Evolutionary conservation across 2,797 vertebrate species (phyloP).

Genomic region (Poecilia wingei): DNA sequence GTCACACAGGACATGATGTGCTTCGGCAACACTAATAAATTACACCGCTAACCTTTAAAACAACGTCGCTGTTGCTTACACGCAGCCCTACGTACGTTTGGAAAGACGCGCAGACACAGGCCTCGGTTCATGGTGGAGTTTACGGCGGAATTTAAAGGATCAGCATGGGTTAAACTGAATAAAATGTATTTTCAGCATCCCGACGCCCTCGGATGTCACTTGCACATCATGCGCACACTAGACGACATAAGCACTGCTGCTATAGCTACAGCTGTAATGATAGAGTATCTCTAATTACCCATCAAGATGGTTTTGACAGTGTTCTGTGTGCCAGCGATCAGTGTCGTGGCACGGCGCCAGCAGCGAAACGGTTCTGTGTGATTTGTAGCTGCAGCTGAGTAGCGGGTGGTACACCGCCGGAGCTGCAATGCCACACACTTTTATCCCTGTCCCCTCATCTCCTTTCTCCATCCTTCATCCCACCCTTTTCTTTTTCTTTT

Average conservation of each 20-base stretch:
- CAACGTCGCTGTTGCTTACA: conserved; percentile 55
- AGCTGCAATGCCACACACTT: conserved; percentile 57
- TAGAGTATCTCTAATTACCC: conserved; percentile 76
- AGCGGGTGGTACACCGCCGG: conserved; percentile 46
- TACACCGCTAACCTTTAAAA: conserved; percentile 54
- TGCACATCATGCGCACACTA: conserved; percentile 15
- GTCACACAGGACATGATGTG: conserved; percentile 67
- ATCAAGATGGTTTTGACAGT: conserved; percentile 77
- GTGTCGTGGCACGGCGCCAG: conserved; percentile 62
- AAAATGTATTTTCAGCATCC: conserved; percentile 32
- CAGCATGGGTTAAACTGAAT: conserved; percentile 36
- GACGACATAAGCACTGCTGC: conserved; percentile 24
- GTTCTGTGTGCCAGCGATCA: conserved; percentile 73
- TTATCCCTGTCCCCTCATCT: conserved; percentile 20
- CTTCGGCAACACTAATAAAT: conserved; percentile 59
- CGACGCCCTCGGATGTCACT: conserved; percentile 18
- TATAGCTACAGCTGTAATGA: conserved; percentile 64
- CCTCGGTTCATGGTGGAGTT: conserved; percentile 17
- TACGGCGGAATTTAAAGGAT: conserved; percentile 52
- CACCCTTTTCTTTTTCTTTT: not conserved
- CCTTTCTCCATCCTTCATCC: not conserved
- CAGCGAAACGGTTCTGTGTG: conserved; percentile 66
- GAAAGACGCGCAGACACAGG: conserved; percentile 21
- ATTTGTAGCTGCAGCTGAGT: conserved; percentile 74
- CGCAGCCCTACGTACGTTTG: conserved; percentile 2